These are phyloP conservation scores for Drosophila seguyi DNA, from an alignment of 1,140 invertebrate species.

Conservation along the genomic window DNA sequence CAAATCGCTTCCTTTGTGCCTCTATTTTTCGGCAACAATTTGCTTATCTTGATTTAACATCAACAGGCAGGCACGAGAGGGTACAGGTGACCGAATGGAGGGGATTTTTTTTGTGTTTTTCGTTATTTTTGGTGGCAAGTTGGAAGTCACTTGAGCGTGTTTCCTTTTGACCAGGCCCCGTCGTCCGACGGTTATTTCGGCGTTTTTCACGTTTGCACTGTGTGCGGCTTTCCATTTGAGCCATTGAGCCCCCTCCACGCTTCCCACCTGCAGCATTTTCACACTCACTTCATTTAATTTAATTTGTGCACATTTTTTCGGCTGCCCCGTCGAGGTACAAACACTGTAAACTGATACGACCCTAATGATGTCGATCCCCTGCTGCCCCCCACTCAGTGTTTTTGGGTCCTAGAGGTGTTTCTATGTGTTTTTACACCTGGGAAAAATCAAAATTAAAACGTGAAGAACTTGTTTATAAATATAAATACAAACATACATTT, in stretches of 20 bases:
- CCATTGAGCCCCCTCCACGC: neutral
- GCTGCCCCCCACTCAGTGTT: neutral
- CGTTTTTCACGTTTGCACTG: constrained; percentile 53
- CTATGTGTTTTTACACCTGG: constrained; percentile 4
- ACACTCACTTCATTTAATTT: constrained; percentile 83
- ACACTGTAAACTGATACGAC: constrained; percentile 72
- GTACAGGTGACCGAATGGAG: constrained; percentile 41
- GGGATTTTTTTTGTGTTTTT: neutral
- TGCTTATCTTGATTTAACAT: constrained; percentile 81
- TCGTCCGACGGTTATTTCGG: constrained; percentile 9
- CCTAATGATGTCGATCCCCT: constrained; percentile 65
- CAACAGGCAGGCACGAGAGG: constrained; percentile 46
- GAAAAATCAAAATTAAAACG: neutral
- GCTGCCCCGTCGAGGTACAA: no score
- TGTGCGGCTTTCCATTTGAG: constrained; percentile 51
- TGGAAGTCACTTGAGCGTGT: constrained; percentile 82
- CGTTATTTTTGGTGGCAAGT: constrained; percentile 28
- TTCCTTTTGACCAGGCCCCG: constrained; percentile 66
- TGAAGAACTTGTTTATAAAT: neutral
- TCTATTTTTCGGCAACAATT: constrained; percentile 81
- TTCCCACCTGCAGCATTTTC: constrained; percentile 64
- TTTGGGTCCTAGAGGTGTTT: constrained; percentile 43
- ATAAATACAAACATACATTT: neutral
- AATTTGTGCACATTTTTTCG: constrained; percentile 77
- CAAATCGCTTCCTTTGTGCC: constrained; percentile 79